phyloP scores from a whole-genome alignment of 2,113 vertebrate species.

The Sorex fumeus region DNA sequence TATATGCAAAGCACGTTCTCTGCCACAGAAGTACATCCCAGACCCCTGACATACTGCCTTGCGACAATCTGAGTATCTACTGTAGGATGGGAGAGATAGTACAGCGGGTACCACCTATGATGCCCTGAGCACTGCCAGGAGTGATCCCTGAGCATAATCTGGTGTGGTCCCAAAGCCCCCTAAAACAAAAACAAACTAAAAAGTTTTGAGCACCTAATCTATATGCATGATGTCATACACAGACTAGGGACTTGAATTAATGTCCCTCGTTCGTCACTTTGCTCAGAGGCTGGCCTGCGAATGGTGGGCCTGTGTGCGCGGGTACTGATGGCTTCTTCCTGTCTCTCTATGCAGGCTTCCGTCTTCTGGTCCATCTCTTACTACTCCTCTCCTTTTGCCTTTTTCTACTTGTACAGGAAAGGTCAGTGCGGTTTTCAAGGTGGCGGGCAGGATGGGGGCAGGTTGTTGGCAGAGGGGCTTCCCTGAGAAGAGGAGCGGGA shows the following conservation, averaged over 20 bases:
- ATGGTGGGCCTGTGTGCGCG: not conserved
- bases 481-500: constrained; percentile 32
- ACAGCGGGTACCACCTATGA: too few relatives aligned
- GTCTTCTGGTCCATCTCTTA: constrained; percentile 95
- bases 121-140: too few relatives aligned
- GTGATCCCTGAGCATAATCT: too few relatives aligned
- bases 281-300: constrained; percentile 51
- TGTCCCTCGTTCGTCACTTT: constrained; percentile 32
- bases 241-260: not conserved
- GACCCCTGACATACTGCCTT: constrained; percentile 8
- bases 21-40: not conserved
- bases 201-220: constrained; percentile 1
- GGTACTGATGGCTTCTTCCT: constrained; percentile 63
- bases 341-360: constrained; percentile 90
- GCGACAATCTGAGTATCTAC: not conserved
- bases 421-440: constrained; percentile 87
- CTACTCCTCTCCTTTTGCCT: constrained; percentile 94
- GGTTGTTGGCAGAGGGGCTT: not conserved
- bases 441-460: constrained; percentile 52
- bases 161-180: too few relatives aligned
- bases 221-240: not conserved
- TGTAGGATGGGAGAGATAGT: too few relatives aligned
- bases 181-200: not conserved
- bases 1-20: too few relatives aligned
- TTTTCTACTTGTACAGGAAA: constrained; percentile 96